Evolutionary conservation across 2,888 invertebrate species (phyloP), one percentile per base, ranked within the genome.

Genomic region (Chironomus riparius): DNA sequence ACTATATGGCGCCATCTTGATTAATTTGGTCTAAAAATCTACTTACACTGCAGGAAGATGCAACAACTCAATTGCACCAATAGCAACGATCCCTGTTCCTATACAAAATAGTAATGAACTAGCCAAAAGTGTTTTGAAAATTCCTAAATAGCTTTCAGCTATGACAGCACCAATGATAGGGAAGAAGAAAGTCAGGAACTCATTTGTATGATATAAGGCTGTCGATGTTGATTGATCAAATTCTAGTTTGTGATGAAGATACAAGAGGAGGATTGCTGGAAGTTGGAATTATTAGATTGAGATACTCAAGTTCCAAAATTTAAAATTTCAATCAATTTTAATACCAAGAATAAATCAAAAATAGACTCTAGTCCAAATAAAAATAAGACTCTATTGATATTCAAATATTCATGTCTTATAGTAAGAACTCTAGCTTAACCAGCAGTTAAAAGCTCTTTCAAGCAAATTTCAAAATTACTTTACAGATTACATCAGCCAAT

Each of bases 91-190:
- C 2, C 89, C 79, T 78, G 90, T 91, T 15, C 92, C 93, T 62
- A 86, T 81, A 0, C 88, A 89, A 79, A 92, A 93, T 0, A 94
- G 85, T 71, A 92, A 84, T 76, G 92, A 92, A 77, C 93, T 83
- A 80, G 89, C 91, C n/a, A 93, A 81, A 78, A 94, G 93, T 2
- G 83, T 88, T 86, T 87, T 90, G 85, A 89, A 94, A 84, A 92
- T 92, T 77, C 94, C 94, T 28, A 92, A 84, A 82, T 88, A 90
- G 18, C 18, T 56, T 7, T 56, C 56, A 15, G 56, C 56, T 56
- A 18, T 18, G 6, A 56, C 4, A 7, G 56, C 56, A 0, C 94
- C 94, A 73, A 93, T 83, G 5, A 93, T 81, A 0, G 93, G 93
- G 71, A 91, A 89, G 79, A 92, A 88, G 82, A 93, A 93, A 22